Percentiles rank a stretch among this genome's conserved stretches.
Evolutionary conservation across 2,888 invertebrate species (phyloP).

Genomic region (Tillus elongatus): DNA sequence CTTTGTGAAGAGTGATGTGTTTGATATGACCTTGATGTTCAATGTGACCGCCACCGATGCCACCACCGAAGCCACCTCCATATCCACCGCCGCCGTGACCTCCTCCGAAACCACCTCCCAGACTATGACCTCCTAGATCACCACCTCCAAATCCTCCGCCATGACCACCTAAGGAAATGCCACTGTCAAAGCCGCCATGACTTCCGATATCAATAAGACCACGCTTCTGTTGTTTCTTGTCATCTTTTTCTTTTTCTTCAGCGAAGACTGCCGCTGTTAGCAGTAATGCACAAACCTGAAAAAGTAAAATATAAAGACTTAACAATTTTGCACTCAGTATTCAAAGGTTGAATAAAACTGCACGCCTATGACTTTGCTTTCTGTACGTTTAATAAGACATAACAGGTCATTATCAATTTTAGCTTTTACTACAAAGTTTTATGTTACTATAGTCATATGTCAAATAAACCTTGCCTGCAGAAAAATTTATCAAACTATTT

Average conservation of each 20-base stretch:
- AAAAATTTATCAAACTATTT: no score
- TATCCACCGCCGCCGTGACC: conserved; percentile 20
- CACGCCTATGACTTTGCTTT: no score
- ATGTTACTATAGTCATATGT: no score
- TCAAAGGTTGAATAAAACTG: no score
- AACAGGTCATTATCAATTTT: no score
- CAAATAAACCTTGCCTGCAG: no score
- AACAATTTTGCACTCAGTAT: no score
- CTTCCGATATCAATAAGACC: no score
- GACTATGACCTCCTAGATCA: conserved; percentile 12
- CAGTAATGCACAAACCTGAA: conserved; percentile 27
- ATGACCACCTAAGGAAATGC: conserved; percentile 15
- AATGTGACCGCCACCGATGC: conserved; percentile 15
- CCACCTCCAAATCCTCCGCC: conserved; percentile 14
- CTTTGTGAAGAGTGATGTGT: conserved; percentile 55
- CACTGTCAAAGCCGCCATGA: no score
- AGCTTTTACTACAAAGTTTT: no score
- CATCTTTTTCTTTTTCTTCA: conserved; percentile 14
- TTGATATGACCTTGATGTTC: conserved; percentile 37
- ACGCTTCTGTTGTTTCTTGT: conserved; percentile 26
- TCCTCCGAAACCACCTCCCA: conserved; percentile 16
- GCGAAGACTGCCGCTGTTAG: conserved; percentile 25
- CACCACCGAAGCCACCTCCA: conserved; percentile 18
- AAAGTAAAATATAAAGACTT: conserved; percentile 9
- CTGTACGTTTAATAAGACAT: no score